Conservation (phyloP, 2,888 invertebrate genomes). For the Liodrosophila aerea region DNA sequence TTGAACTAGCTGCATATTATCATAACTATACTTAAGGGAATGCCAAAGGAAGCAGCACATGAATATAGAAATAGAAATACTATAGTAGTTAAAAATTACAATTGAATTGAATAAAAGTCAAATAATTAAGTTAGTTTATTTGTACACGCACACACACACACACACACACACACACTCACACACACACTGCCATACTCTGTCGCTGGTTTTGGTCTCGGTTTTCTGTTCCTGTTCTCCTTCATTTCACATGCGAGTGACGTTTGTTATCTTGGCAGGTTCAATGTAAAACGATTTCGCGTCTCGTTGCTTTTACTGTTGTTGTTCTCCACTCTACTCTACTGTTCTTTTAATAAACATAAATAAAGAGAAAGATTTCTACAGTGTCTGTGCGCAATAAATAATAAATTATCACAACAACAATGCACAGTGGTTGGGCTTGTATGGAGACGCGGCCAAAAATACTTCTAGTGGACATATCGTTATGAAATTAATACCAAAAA, state of each 20-base stretch:
- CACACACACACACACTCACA: neutral
- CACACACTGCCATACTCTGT: neutral
- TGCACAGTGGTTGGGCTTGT: too few relatives aligned
- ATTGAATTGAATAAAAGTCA: slow-evolving; percentile 27
- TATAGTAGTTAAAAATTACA: slow-evolving; percentile 8
- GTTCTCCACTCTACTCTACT: too few relatives aligned
- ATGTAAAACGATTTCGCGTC: slow-evolving; percentile 41
- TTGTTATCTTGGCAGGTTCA: slow-evolving; percentile 58
- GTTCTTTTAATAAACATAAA: slow-evolving; percentile 48
- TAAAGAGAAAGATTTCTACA: slow-evolving; percentile 61
- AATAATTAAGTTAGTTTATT: slow-evolving; percentile 25
- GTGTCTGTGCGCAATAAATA: slow-evolving; percentile 46
- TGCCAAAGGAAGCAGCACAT: neutral
- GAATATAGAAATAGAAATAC: slow-evolving; percentile 14
- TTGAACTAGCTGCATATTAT: too few relatives aligned
- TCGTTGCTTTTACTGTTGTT: slow-evolving; percentile 2
- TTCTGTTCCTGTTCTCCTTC: slow-evolving; percentile 70
- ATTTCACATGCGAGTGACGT: slow-evolving; percentile 34
- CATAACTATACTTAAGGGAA: too few relatives aligned
- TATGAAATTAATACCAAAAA: too few relatives aligned
- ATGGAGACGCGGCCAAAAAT: too few relatives aligned
- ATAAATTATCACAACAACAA: slow-evolving; percentile 47
- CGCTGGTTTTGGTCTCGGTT: slow-evolving; percentile 37
- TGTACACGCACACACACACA: neutral
- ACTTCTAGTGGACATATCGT: too few relatives aligned